A percentile compares a stretch with the other conserved stretches of the same genome.
Evolutionary conservation across 2,113 vertebrate species (phyloP).

Genomic region (Pycnonotus jocosus): DNA sequence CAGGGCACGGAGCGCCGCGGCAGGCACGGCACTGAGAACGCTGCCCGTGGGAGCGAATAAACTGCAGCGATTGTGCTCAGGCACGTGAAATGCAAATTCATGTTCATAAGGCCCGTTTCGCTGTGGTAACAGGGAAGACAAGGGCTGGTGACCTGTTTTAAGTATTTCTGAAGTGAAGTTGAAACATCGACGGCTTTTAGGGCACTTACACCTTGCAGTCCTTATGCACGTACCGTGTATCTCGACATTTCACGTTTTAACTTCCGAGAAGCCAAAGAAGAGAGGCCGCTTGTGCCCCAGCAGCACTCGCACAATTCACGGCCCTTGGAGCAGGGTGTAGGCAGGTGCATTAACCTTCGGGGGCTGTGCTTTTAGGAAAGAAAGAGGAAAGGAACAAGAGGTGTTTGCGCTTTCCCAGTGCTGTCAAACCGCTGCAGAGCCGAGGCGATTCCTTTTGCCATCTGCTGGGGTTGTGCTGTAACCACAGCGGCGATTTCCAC

Average conservation of each 20-base stretch:
- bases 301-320: accelerated
- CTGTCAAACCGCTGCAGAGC: not conserved
- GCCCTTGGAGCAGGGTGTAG: accelerated
- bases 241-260: accelerated
- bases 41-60: accelerated
- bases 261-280: accelerated
- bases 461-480: not conserved
- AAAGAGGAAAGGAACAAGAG: too few relatives aligned
- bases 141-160: accelerated
- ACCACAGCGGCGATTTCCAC: not conserved
- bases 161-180: not conserved
- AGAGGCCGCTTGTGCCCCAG: accelerated
- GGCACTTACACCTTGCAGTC: accelerated
- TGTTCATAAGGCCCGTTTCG: not conserved
- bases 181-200: accelerated
- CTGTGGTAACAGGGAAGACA: too few relatives aligned
- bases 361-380: not conserved
- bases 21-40: accelerated
- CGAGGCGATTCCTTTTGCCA: slow-evolving; percentile 3
- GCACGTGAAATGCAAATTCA: not conserved
- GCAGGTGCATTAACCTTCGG: accelerated
- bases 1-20: accelerated
- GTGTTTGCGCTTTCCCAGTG: not conserved
- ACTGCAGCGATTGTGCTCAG: accelerated
- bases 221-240: accelerated